phyloP scores from a whole-genome alignment of 2,797 vertebrate species.

The Tadarida brasiliensis region DNA sequence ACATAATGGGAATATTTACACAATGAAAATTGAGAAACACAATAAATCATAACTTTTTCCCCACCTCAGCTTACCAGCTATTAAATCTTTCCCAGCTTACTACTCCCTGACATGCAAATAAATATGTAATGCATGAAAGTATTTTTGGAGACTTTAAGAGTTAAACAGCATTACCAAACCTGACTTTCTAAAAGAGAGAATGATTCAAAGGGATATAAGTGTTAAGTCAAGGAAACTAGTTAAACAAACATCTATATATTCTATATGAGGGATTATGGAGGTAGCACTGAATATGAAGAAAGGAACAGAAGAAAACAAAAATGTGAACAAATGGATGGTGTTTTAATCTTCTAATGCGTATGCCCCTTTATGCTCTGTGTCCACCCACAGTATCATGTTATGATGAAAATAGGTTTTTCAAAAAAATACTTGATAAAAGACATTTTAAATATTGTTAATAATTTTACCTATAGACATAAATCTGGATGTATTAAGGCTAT shows the following conservation, averaged over 20 bases:
- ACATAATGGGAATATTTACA: neutral
- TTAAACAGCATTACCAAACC: neutral
- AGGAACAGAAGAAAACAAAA: neutral
- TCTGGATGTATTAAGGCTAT: neutral
- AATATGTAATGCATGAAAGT: neutral
- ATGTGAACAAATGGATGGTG: neutral
- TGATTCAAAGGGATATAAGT: neutral
- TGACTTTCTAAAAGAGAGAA: neutral
- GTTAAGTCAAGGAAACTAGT: neutral
- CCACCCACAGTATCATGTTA: neutral
- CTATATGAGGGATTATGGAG: neutral
- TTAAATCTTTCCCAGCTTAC: neutral
- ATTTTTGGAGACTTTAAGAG: neutral
- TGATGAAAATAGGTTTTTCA: neutral
- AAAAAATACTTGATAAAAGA: neutral
- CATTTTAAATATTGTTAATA: neutral
- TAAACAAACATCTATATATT: neutral
- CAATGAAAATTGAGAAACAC: neutral
- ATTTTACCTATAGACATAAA: neutral
- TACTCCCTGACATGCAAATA: too few species aligned
- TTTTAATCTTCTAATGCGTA: neutral
- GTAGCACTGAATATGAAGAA: neutral
- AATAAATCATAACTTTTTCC: neutral
- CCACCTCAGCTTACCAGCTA: too few species aligned
- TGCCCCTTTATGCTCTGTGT: neutral